Evolutionary conservation across 2,888 invertebrate species (phyloP).

Genomic region (Plebejus melissa): DNA sequence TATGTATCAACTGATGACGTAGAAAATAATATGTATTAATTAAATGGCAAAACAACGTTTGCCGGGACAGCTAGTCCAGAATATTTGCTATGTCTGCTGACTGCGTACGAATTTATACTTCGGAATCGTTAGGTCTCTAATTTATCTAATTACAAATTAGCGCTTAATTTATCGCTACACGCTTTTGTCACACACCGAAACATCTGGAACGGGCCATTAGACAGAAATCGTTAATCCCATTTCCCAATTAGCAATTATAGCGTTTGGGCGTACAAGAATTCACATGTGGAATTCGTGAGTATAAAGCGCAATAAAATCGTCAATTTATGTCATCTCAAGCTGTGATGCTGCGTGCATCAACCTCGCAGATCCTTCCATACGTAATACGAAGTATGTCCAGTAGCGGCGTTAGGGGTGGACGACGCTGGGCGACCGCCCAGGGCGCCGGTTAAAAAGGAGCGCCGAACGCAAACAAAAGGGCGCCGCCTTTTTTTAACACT

Average conservation of each 20-base stretch:
- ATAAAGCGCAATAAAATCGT: constrained; percentile 48
- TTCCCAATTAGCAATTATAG: neutral
- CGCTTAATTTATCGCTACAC: neutral
- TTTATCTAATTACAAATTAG: constrained; percentile 1
- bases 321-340: constrained; percentile 59
- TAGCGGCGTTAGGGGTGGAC: too few species aligned
- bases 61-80: neutral
- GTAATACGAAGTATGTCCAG: constrained; percentile 34
- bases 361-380: constrained; percentile 54
- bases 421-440: too few species aligned
- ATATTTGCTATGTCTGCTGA: neutral
- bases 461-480: too few species aligned
- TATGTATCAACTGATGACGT: too few species aligned
- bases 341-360: constrained; percentile 67
- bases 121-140: neutral
- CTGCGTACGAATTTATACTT: neutral
- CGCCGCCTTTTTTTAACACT: too few species aligned
- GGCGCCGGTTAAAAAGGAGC: too few species aligned
- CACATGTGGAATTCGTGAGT: constrained; percentile 12
- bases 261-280: constrained; percentile 1
- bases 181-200: neutral
- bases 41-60: too few species aligned
- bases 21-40: too few species aligned
- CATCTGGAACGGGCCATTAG: neutral
- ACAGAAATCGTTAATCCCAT: constrained; percentile 3